These are phyloP conservation scores for Spheniscus humboldti DNA, from an alignment of 2,797 vertebrate species.

Conservation along the genomic window DNA sequence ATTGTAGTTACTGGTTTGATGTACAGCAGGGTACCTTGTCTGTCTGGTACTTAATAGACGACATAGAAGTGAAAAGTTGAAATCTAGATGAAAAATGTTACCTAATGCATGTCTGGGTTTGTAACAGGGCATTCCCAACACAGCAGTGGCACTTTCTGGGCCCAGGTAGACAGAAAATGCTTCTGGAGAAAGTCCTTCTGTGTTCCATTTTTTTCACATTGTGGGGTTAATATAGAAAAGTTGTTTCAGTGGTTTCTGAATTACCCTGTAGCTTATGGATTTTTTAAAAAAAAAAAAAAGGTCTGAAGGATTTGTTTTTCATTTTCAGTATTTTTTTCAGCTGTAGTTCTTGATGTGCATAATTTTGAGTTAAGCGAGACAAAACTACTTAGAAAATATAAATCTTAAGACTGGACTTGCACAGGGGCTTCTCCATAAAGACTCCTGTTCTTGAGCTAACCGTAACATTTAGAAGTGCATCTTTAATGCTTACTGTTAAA, in stretches of 20 bases:
- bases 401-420: background rate
- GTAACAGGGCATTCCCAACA: background rate
- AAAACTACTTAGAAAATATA: background rate
- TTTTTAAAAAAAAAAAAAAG: background rate
- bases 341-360: background rate
- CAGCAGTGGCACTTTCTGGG: background rate
- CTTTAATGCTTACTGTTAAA: background rate
- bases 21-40: background rate
- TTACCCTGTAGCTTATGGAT: background rate
- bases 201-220: background rate
- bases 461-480: background rate
- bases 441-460: background rate
- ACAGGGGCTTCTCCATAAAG: background rate
- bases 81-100: background rate
- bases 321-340: background rate
- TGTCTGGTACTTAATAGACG: background rate
- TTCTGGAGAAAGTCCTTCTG: background rate
- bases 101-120: background rate
- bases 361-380: background rate
- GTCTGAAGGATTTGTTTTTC: background rate
- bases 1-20: background rate
- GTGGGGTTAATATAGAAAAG: background rate
- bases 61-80: background rate
- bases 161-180: background rate
- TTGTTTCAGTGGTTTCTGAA: background rate